Base-by-base conservation (phyloP, 2,113 vertebrate species). In the Ophiodon elongatus region DNA sequence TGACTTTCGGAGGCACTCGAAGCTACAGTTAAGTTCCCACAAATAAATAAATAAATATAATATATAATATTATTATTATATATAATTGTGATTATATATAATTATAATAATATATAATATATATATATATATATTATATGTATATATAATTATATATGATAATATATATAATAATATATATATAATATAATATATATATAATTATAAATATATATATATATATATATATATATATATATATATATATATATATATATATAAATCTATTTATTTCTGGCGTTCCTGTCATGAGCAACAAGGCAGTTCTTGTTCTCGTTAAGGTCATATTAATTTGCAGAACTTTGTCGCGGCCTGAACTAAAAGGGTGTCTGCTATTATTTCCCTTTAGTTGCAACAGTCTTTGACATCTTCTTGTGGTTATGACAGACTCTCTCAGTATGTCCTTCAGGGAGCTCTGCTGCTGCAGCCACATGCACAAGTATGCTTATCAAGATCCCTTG, bases 381-480 rank as follows among this genome's bases (percentile, higher is more conserved):
- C 0, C 0, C 33, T 19, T 27, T 45, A 23, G 19, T 64, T 73
- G 62, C 31, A 65, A 57, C 57, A 57, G 35, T 62, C 43, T 73
- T n/a, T 31, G 59, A 8, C 60, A 27, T 19, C 27, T 77, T 72
- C 33, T 33, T 29, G n/a, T 7, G 2, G 23, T 54, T 84, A 65
- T 66, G 65, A 63, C 59, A 54, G n/a, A 43, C 3, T 35, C 52
- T 27, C 31, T 19, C 10, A 39, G 21, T 39, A 5, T 60, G 47
- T 62, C 29, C 35, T 11, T 27, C 23, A 65, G 9, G 21, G 25
- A 67, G 9, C 15, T 75, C 21, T 25, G 39, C 31, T 57, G 14
- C 23, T 50, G 62, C 52, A 74, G 57, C 89, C 33, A 56, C 62
- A 15, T 84, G 89, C 65, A n/a, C 63, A n/a, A 65, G 56, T 69